Base-by-base conservation (phyloP, 2,797 vertebrate genomes). In the Mus caroli region DNA sequence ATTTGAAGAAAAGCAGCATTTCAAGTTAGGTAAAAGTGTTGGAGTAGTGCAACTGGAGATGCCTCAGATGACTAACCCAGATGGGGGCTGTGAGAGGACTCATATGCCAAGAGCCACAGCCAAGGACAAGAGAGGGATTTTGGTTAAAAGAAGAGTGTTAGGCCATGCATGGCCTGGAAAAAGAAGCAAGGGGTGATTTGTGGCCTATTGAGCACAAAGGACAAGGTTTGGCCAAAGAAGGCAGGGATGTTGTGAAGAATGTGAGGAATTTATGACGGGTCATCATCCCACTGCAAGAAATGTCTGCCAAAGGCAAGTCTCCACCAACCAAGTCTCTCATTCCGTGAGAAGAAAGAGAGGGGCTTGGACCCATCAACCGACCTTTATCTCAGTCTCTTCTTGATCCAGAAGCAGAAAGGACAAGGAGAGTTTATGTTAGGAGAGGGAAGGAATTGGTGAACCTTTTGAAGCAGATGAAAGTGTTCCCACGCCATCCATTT, bases 241-340 rank as follows among this genome's bases (percentile, higher is more conserved):
- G 46, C 92, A 89, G 86, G 90, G 94, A 97, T 96, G 87, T 96
- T 95, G 73, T 91, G 76, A 95, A 96, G 93, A 97, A 97, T 94
- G 79, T 43, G 37, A 88, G 52, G 94, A 92, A 96, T 97, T 92
- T 95, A 62, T 95, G 89, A 50, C 22, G 43, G 80, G 54, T 82
- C 52, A 28, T 78, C 83, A 19, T 92, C 76, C 46, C 56, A 86
- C 54, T 56, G 10, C 19, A 10, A 22, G 73, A 92, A 96, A 75
- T 86, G 76, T 78, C 91, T 97, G 94, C 79, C 28, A 31, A 90
- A 85, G 76, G 73, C 90, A 92, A 77, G 82, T 88, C 90, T 92
- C 91, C 52, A 46, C 28, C 58, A 89, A 80, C 37, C 1, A 0
- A 34, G 54, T 84, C 31, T 17, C 28, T 78, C 34, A 84, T 54